Base-by-base conservation (phyloP, 1,140 invertebrate genomes). In the Alviniconcha marisindica region DNA sequence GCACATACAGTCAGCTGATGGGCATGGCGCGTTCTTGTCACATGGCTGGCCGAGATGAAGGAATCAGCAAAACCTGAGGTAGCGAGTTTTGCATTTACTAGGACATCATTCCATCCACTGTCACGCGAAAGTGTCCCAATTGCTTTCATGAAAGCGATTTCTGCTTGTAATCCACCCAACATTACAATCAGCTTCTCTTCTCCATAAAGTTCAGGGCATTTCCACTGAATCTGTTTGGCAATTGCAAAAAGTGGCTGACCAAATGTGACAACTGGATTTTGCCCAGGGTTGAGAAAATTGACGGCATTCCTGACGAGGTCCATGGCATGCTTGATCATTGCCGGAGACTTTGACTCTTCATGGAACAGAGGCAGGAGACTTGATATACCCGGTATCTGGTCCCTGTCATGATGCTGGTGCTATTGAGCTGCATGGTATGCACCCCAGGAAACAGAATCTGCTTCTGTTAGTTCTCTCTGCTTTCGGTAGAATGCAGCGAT, bases 171-270 rank as follows among this genome's bases (percentile, higher is more conserved):
- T 51, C 48, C 48, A 51, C 48, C 48, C 21, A 51, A 21, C 48
- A 51, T 51, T 21, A 21, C 10, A 51, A 21, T 51, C 21, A 51
- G 48, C 48, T 51, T 86, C 21, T 74, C 44, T 60, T 89, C 87
- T n/a, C 87, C 83, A 85, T 63, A 66, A 2, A 42, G 56, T 18
- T 73, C 54, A 21, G 87, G 80, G 38, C 83, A 88, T 24, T 77
- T 81, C 84, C 84, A 90, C 80, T 90, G 89, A 24, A 90, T 88
- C 48, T 84, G 83, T 80, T 88, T 90, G n/a, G 71, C 78, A 28
- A 87, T n/a, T 14, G 81, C 82, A 84, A 44, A 89, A 2, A 89
- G 77, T 33, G 88, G 87, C 71, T 89, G 87, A 54, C 88, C 88
- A 24, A 79, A 15, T n/a, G 63, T 40, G 42, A 89, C 56, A 10